Evolutionary conservation across 2,113 vertebrate genomes (phyloP).

Genomic region (Alaudala cheleensis): DNA sequence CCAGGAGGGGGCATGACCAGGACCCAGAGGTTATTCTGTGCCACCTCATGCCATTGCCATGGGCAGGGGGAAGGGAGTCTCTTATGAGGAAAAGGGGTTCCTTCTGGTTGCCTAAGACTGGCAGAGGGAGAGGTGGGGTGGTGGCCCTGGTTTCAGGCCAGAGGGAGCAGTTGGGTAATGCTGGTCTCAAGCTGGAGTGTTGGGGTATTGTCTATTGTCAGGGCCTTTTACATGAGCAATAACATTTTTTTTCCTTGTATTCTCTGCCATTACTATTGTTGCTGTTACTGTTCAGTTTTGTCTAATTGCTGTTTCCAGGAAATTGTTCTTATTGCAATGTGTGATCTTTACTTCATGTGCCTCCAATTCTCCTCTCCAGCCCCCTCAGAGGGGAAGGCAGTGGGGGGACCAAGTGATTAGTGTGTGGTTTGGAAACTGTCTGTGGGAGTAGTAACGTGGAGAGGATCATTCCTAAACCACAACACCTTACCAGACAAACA

Average conservation of each 20-base stretch:
- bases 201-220: not conserved
- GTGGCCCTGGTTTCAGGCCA: not conserved
- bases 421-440: rapidly evolving
- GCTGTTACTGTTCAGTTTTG: not conserved
- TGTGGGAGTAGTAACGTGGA: not conserved
- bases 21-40: not conserved
- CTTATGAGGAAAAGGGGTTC: too few species aligned
- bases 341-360: not conserved
- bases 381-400: not conserved
- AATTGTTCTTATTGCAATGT: not conserved
- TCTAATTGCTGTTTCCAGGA: not conserved
- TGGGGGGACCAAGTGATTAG: rapidly evolving
- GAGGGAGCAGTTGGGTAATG: too few species aligned
- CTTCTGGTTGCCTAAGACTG: not conserved
- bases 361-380: not conserved
- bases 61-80: not conserved
- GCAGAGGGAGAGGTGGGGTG: not conserved
- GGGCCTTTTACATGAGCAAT: rapidly evolving
- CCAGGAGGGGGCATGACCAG: not conserved
- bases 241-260: not conserved
- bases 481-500: not conserved
- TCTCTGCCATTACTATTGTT: not conserved
- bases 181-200: not conserved
- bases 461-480: not conserved
- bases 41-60: not conserved